phyloP scores from a whole-genome alignment of 2,797 vertebrate genomes.

The Echeneis naucrates region DNA sequence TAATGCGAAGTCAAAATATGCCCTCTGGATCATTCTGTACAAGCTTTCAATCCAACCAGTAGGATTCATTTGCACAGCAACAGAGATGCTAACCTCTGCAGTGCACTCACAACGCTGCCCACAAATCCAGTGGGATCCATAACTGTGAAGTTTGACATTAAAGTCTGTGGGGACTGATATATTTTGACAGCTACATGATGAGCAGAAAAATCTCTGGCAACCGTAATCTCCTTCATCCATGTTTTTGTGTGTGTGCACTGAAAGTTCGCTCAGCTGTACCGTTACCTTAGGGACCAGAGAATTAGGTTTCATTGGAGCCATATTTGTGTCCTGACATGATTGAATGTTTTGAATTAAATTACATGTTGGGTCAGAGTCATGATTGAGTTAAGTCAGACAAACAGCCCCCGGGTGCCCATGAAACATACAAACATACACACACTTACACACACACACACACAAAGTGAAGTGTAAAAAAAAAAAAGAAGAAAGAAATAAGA shows the following conservation, averaged over 20 bases:
- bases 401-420: constrained; percentile 39
- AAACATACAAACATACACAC: constrained; percentile 27
- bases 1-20: too few species aligned
- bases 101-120: not conserved
- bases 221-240: constrained; percentile 7
- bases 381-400: constrained; percentile 66
- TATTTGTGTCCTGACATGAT: constrained; percentile 62
- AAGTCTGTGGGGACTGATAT: constrained; percentile 40
- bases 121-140: constrained; percentile 11
- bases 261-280: constrained; percentile 34
- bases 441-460: constrained; percentile 19
- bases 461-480: constrained; percentile 34
- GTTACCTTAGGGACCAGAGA: constrained; percentile 58
- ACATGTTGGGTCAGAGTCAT: constrained; percentile 64
- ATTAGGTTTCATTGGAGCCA: constrained; percentile 59
- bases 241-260: constrained; percentile 13
- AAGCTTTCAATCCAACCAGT: constrained; percentile 9
- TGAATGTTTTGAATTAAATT: constrained; percentile 74
- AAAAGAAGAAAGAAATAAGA: constrained; percentile 18
- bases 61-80: constrained; percentile 27
- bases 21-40: too few species aligned
- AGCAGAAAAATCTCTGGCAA: constrained; percentile 37
- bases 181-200: constrained; percentile 52
- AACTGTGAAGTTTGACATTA: constrained; percentile 32
- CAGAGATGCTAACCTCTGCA: not conserved